Conservation (phyloP, 2,797 vertebrate genomes). For the Peromyscus melanophrys region DNA sequence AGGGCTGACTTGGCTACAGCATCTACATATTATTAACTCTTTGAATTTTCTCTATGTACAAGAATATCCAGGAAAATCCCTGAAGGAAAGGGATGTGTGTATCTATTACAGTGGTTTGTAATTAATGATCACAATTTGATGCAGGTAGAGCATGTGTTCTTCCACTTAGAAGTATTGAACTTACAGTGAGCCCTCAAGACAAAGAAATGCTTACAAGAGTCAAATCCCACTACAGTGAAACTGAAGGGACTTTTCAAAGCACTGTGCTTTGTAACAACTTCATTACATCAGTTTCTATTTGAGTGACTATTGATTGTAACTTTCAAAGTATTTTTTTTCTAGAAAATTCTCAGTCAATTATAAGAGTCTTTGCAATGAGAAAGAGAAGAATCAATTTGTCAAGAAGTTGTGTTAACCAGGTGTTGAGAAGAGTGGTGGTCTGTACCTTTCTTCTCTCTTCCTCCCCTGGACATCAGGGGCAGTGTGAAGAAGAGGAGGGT, state of each 20-base stretch:
- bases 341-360: not conserved
- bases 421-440: not conserved
- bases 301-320: conserved; percentile 7
- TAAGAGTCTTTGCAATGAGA: conserved; percentile 25
- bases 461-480: not conserved
- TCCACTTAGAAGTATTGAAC: not conserved
- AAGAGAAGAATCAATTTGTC: not conserved
- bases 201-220: not conserved
- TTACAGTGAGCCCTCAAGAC: not conserved
- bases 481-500: fast-evolving
- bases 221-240: not conserved
- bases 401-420: not conserved
- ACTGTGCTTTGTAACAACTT: conserved; percentile 9
- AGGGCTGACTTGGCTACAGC: not conserved
- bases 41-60: not conserved
- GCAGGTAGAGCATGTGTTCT: not conserved
- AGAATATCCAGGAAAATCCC: not conserved
- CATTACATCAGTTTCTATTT: not conserved
- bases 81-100: not conserved
- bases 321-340: not conserved
- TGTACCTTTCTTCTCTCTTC: too few species aligned
- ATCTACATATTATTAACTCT: not conserved
- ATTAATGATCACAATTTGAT: not conserved
- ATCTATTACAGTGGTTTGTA: not conserved
- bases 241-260: not conserved